Conservation (phyloP, 2,797 vertebrate genomes). For the Clamator glandarius region DNA sequence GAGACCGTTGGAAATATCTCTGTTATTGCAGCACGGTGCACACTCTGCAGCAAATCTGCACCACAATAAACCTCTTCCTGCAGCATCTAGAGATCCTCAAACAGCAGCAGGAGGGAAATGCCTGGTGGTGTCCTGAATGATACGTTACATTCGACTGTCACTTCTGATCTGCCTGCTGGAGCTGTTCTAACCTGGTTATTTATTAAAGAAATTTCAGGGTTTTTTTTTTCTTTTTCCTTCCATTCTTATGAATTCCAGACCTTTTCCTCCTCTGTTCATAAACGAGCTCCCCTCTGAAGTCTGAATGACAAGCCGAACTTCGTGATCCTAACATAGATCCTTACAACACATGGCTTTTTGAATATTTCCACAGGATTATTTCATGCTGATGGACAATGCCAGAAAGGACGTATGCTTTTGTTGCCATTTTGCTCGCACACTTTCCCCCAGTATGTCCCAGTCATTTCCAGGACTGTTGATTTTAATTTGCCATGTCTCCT, state of each 20-base stretch:
- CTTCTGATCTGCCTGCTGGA: slow-evolving; percentile 26
- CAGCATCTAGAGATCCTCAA: slow-evolving; percentile 19
- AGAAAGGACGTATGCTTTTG: not conserved
- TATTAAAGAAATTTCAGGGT: slow-evolving; percentile 50
- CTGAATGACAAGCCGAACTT: slow-evolving; percentile 50
- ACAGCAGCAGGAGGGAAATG: slow-evolving; percentile 44
- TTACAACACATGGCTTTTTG: not conserved
- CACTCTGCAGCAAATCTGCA: slow-evolving; percentile 58
- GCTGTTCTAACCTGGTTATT: not conserved
- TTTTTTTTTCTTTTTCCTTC: not conserved
- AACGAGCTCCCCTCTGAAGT: not conserved
- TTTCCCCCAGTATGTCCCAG: not conserved
- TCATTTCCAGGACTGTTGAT: not conserved
- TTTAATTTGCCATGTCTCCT: not conserved
- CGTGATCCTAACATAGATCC: not conserved
- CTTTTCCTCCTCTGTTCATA: slow-evolving; percentile 30
- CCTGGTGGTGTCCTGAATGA: slow-evolving; percentile 12
- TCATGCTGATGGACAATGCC: not conserved
- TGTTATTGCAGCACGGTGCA: slow-evolving; percentile 54
- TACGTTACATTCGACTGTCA: slow-evolving; percentile 8
- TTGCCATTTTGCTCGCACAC: not conserved
- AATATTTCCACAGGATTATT: not conserved
- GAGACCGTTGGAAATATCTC: slow-evolving; percentile 37
- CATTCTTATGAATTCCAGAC: slow-evolving; percentile 29
- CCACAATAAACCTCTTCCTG: slow-evolving; percentile 58